Percentiles rank a stretch among this genome's conserved stretches.
These are phyloP conservation scores for Ailuropoda melanoleuca DNA, from an alignment of 2,113 vertebrate species.

Conservation along the genomic window DNA sequence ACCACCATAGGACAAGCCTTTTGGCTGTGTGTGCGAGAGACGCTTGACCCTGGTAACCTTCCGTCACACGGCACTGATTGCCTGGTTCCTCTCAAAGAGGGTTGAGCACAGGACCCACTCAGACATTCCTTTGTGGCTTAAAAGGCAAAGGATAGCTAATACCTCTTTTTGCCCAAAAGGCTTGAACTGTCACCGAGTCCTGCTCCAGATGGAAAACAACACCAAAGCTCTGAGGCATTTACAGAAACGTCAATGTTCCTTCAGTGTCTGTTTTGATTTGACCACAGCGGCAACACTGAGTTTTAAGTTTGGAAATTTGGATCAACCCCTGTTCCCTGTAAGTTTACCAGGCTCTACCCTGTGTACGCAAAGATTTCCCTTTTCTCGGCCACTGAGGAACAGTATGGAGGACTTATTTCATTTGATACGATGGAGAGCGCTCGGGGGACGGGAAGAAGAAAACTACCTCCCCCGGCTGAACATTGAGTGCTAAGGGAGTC, in stretches of 20 bases:
- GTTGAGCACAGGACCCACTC: neutral
- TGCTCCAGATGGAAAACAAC: neutral
- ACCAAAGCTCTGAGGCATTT: neutral
- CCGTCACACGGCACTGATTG: neutral
- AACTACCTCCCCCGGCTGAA: constrained; percentile 14
- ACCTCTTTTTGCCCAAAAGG: neutral
- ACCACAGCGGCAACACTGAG: neutral
- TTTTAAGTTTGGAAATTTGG: constrained; percentile 24
- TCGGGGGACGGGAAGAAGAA: neutral
- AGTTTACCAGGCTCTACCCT: neutral
- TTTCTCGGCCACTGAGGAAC: neutral
- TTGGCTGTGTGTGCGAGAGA: neutral
- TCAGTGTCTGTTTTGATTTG: neutral
- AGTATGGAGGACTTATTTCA: neutral
- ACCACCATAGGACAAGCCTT: neutral
- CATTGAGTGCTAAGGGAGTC: neutral
- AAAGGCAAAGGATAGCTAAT: neutral
- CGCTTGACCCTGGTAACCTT: neutral
- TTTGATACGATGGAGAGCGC: neutral
- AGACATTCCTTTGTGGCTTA: neutral
- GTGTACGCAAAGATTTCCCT: neutral
- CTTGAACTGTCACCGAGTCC: neutral
- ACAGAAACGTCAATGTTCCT: neutral
- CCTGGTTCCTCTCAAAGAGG: neutral
- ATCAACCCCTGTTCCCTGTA: neutral